Base-by-base conservation (phyloP, 2,113 vertebrate genomes). In the Lasiurus cinereus region DNA sequence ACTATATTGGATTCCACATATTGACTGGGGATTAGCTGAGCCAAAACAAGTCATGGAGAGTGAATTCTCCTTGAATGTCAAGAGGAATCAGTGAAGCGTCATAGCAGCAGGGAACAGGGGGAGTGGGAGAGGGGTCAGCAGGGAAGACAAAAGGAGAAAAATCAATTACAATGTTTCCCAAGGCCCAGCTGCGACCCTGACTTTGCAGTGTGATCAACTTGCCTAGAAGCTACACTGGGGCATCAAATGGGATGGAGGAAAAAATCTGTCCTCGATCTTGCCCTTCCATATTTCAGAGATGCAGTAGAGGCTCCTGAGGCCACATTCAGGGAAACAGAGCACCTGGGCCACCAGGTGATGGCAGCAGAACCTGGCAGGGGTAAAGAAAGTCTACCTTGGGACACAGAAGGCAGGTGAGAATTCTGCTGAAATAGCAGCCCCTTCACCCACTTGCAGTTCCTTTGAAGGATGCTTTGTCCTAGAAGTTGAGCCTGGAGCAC, bases 11-110 rank as follows among this genome's bases (percentile, higher is more conserved):
- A 93, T 91, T 79, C 72, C 96, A 96, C 92, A 59, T 91, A 95
- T 59, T 90, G 95, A 74, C 83, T 91, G 56, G 74, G 69, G 54
- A 95, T 97, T 97, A 97, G 94, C 93, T 95, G 83, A 74, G n/a
- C 93, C 83, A 90, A 86, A 96, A 82, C 56, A 73, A 93, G 86
- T 59, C 93, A 67, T 22, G 39, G 83, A 90, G 78, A 79, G 74
- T 88, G 83, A 93, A 67, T 88, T 94, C 62, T 91, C 39, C 93
- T 90, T 24, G 31, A 69, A 89, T 16, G 0, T 91, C 76, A 90
- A 89, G 93, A 39, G 70, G 70, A 93, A 77, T 77, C 91, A 82
- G 83, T 56, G 79, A 76, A 70, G 86, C 78, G 78, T 59, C 79
- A n/a, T 0, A 84, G 74, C 4, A 2, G 69, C 29, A 52, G 31